Percentiles rank a stretch among this genome's conserved stretches.
Conservation (phyloP, 2,113 vertebrate species). For the Ceuthmochares aereus region DNA sequence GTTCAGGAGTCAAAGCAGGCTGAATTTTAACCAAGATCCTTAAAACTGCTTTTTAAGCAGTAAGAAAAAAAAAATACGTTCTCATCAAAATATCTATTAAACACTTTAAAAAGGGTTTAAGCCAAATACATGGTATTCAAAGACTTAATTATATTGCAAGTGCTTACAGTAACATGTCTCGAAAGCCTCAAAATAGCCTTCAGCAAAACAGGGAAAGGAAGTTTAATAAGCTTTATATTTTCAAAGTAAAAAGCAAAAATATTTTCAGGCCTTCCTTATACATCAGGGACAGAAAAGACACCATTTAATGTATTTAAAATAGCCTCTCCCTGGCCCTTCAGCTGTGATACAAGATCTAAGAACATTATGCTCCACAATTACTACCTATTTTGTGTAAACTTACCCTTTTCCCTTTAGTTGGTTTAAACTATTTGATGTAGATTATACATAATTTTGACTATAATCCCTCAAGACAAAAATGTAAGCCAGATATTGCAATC, state of each 20-base stretch:
- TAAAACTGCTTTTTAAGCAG: not conserved
- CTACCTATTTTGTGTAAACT: not conserved
- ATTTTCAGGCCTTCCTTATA: not conserved
- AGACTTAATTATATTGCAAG: constrained; percentile 38
- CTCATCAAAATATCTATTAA: constrained; percentile 19
- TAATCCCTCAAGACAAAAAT: not conserved
- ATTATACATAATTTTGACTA: not conserved
- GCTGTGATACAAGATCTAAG: constrained; percentile 14
- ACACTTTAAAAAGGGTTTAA: not conserved
- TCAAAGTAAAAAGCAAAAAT: constrained; percentile 37
- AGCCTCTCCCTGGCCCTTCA: constrained; percentile 43
- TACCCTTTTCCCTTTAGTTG: not conserved
- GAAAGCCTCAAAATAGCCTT: constrained; percentile 17
- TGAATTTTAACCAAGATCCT: not conserved
- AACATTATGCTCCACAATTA: not conserved
- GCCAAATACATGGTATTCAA: constrained; percentile 4
- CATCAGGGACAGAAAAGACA: not conserved
- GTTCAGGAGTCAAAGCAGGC: not conserved
- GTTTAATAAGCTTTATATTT: constrained; percentile 17
- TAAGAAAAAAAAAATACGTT: not conserved
- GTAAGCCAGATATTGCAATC: not conserved
- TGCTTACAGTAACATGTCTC: constrained; percentile 1
- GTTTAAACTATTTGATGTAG: not conserved
- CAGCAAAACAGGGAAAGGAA: constrained; percentile 19
- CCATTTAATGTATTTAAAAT: not conserved